Evolutionary conservation across 1,140 invertebrate genomes (phyloP).

Genomic region (Formica exsecta): DNA sequence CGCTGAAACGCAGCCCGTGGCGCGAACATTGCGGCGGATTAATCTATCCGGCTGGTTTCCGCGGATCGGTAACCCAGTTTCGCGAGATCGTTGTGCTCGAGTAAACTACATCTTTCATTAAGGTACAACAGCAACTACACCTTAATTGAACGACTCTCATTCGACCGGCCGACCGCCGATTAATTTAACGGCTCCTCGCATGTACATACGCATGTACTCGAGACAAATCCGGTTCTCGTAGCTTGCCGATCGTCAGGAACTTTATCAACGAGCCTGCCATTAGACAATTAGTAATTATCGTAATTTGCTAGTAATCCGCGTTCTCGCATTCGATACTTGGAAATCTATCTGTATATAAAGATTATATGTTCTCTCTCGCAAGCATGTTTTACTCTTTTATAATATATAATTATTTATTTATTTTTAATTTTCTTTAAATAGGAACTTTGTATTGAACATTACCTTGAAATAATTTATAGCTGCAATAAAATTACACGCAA

Average conservation of each 20-base stretch:
- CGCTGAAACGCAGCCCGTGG: slow-evolving; percentile 31
- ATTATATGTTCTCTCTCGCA: not conserved
- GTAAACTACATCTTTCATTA: slow-evolving; percentile 63
- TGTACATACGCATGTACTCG: not conserved
- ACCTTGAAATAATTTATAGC: slow-evolving; percentile 16
- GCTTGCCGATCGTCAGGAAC: not conserved
- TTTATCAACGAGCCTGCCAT: slow-evolving; percentile 14
- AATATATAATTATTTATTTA: not conserved
- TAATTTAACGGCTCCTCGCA: slow-evolving; percentile 32
- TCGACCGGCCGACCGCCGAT: slow-evolving; percentile 45
- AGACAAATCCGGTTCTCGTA: not conserved
- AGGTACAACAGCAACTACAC: slow-evolving; percentile 59
- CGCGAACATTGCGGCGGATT: slow-evolving; percentile 23
- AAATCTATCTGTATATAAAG: too few species aligned
- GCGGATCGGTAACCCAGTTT: slow-evolving; percentile 56
- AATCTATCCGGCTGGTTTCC: slow-evolving; percentile 51
- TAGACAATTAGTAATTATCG: slow-evolving; percentile 20
- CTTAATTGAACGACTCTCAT: slow-evolving; percentile 51
- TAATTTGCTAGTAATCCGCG: not conserved
- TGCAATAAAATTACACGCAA: not conserved
- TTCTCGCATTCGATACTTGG: too few species aligned
- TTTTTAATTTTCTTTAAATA: too few species aligned
- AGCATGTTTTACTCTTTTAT: not conserved
- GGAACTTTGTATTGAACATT: not conserved
- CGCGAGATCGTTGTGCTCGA: slow-evolving; percentile 54